Percentiles rank a stretch among this genome's conserved stretches.
phyloP scores from a whole-genome alignment of 2,113 vertebrate genomes.

The Morone chrysops region DNA sequence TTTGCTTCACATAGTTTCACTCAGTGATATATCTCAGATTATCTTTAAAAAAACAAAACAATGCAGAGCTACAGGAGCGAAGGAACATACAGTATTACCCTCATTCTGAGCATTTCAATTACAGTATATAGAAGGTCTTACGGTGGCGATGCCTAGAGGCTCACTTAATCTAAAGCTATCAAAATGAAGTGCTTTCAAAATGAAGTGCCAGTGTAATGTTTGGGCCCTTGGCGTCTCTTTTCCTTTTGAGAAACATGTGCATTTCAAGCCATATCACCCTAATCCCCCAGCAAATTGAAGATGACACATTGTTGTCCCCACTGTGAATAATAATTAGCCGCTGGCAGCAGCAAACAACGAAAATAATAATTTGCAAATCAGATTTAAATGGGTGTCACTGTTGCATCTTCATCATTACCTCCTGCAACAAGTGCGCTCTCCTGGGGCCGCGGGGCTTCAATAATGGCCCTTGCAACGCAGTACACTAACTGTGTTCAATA shows the following conservation, averaged over 20 bases:
- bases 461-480: conserved; percentile 6
- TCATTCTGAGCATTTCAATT: conserved; percentile 39
- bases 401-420: conserved; percentile 50
- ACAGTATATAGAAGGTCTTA: conserved; percentile 6
- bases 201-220: conserved; percentile 57
- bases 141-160: conserved; percentile 25
- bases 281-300: conserved; percentile 70
- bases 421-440: conserved; percentile 60
- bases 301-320: conserved; percentile 69
- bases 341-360: conserved; percentile 56
- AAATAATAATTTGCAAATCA: conserved; percentile 73
- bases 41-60: conserved; percentile 16
- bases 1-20: conserved; percentile 11
- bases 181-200: conserved; percentile 48
- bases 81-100: not conserved
- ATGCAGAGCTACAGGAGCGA: not conserved
- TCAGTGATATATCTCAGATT: not conserved
- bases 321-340: conserved; percentile 76
- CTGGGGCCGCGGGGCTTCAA: conserved; percentile 29
- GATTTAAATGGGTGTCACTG: conserved; percentile 66
- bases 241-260: conserved; percentile 57
- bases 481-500: conserved; percentile 45
- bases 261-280: conserved; percentile 56
- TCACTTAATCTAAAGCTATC: conserved; percentile 43
- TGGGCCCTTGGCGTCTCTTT: conserved; percentile 59